phyloP scores from a whole-genome alignment of 2,888 invertebrate species.

The Erpobdella octoculata region DNA sequence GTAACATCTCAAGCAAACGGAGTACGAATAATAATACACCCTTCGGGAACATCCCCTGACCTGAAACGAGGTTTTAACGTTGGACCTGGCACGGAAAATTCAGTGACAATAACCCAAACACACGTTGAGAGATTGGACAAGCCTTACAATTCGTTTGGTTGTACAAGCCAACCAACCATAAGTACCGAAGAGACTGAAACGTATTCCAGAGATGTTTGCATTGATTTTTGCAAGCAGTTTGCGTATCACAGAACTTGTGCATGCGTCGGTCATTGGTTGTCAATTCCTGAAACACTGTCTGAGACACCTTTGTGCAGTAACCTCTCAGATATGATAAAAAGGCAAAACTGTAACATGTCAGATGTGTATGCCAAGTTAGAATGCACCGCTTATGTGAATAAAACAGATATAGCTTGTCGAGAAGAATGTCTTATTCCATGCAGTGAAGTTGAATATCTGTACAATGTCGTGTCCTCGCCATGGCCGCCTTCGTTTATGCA shows the following conservation, averaged over 20 bases:
- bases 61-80: constrained; percentile 17
- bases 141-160: constrained; percentile 4
- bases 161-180: neutral
- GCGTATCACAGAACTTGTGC: neutral
- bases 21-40: neutral
- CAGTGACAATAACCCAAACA: neutral
- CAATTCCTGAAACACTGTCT: neutral
- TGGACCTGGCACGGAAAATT: constrained; percentile 21
- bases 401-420: neutral
- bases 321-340: neutral
- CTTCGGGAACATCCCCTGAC: constrained; percentile 7
- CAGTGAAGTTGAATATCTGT: neutral
- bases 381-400: too few relatives aligned
- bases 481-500: constrained; percentile 6
- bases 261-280: neutral
- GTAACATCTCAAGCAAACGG: constrained; percentile 2
- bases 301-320: neutral
- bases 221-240: constrained; percentile 3
- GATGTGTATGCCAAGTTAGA: neutral
- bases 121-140: neutral
- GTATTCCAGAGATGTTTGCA: constrained; percentile 10
- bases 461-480: constrained; percentile 6
- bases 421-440: constrained; percentile 12
- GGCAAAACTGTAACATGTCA: neutral
- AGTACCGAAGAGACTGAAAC: neutral